A percentile compares a stretch with the other conserved stretches of the same genome.
Evolutionary conservation across 2,113 vertebrate species (phyloP).

Genomic region (Urocolius indicus): DNA sequence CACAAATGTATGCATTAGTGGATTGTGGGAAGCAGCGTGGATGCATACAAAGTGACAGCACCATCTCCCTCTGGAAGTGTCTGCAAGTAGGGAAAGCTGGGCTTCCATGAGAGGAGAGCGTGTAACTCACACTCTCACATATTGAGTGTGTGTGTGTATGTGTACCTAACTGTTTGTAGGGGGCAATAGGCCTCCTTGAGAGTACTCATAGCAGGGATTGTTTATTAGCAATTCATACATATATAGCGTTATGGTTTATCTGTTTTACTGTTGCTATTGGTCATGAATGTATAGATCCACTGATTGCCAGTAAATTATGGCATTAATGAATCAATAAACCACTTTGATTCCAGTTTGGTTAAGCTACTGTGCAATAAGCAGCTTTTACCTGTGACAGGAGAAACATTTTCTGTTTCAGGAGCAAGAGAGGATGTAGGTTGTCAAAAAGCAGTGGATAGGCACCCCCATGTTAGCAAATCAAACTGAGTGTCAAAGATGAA

Average conservation of each 20-base stretch:
- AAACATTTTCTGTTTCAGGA: background rate
- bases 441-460: background rate
- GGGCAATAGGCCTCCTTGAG: background rate
- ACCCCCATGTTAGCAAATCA: background rate
- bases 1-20: fast-evolving
- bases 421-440: background rate
- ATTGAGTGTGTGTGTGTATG: too few species aligned
- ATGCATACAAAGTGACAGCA: background rate
- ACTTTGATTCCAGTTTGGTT: background rate
- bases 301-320: background rate
- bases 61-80: background rate
- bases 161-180: background rate
- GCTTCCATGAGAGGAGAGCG: background rate
- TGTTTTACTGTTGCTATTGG: background rate
- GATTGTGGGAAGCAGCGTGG: background rate
- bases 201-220: background rate
- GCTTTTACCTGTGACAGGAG: background rate
- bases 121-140: background rate
- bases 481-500: background rate
- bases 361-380: background rate
- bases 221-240: background rate
- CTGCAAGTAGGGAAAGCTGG: background rate
- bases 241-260: background rate
- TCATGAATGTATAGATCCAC: background rate
- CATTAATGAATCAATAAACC: background rate